These are phyloP conservation scores for Trichonephila clavipes DNA, from an alignment of 1,140 invertebrate genomes.

Conservation along the genomic window DNA sequence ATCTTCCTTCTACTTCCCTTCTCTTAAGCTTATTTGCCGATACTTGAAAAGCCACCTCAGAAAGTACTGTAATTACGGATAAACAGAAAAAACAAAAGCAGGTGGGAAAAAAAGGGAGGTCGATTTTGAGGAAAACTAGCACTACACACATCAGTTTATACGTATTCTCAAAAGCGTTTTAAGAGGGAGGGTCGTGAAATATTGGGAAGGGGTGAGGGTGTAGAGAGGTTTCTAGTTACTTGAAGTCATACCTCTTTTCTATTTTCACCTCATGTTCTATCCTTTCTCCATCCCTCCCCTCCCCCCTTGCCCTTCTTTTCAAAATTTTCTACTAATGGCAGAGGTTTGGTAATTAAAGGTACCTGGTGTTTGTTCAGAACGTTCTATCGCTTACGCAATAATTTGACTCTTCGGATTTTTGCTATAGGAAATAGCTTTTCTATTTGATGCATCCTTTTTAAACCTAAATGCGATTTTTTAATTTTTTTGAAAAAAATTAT, in stretches of 20 bases:
- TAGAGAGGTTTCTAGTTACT: background rate
- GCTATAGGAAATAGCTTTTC: constrained; percentile 64
- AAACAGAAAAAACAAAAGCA: background rate
- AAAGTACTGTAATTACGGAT: constrained; percentile 18
- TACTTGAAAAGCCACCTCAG: constrained; percentile 29
- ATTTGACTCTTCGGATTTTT: constrained; percentile 55
- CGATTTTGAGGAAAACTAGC: constrained; percentile 35
- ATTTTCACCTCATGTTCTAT: background rate
- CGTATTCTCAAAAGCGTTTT: background rate
- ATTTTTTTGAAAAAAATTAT: background rate
- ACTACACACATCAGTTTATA: constrained; percentile 34
- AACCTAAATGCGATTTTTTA: constrained; percentile 17
- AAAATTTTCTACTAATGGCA: constrained; percentile 61
- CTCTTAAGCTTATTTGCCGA: constrained; percentile 63
- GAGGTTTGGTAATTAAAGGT: constrained; percentile 29
- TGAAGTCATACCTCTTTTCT: constrained; percentile 36
- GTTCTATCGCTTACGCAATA: constrained; percentile 39
- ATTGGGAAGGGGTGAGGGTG: background rate
- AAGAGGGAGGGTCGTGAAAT: background rate
- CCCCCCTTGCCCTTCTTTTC: background rate
- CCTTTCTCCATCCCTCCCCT: background rate
- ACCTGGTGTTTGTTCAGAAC: constrained; percentile 20
- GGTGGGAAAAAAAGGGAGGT: constrained; percentile 12
- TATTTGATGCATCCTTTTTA: constrained; percentile 19
- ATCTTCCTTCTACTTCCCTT: background rate